Evolutionary conservation across 2,113 vertebrate species (phyloP), one percentile per base, ranked within the genome.

Genomic region (Rhinolophus sinicus): DNA sequence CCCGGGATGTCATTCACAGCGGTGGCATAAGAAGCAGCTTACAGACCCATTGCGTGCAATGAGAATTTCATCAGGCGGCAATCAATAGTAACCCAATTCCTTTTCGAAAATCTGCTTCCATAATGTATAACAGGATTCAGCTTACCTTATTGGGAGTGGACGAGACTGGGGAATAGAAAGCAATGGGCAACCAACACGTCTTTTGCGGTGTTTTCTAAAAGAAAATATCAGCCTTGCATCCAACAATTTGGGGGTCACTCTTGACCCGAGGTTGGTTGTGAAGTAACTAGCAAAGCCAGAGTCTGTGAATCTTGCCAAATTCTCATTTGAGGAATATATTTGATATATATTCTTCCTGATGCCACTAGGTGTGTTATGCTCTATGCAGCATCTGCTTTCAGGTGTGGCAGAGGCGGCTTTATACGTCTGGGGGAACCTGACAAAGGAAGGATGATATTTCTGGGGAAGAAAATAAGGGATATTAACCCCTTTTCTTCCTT

Each of bases 81-180:
- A 84, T 97, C 94, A 89, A 94, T 91, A 91, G 72, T 93, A 96
- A 96, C 52, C 35, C 69, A 62, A 89, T 96, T 95, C 52, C 52
- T 76, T 69, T 86, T 65, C 93, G 88, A 96, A 97, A 95, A 89
- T 40, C 82, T 87, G 50, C 76, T 95, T 94, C 54, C 54, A 58
- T 69, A 90, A 70, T 7, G n/a, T 73, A 18, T 95, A 95, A 97
- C 47, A 83, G 81, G 58, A 94, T 96, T 94, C 88, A 50, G 58
- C 2, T 80, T 95, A 95, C 50, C 40, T 86, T 84, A 33, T 88
- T 76, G 95, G 52, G 30, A 93, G 52, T 73, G 77, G 62, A 60
- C 80, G 85, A 93, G 75, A 88, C 19, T 15, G 26, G 72, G 44
- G 62, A 90, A 69, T 70, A 70, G 22, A 60, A 58, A 80, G 65